Base-by-base conservation (phyloP, 1,140 invertebrate genomes). In the Pemphigus obesinymphae region DNA sequence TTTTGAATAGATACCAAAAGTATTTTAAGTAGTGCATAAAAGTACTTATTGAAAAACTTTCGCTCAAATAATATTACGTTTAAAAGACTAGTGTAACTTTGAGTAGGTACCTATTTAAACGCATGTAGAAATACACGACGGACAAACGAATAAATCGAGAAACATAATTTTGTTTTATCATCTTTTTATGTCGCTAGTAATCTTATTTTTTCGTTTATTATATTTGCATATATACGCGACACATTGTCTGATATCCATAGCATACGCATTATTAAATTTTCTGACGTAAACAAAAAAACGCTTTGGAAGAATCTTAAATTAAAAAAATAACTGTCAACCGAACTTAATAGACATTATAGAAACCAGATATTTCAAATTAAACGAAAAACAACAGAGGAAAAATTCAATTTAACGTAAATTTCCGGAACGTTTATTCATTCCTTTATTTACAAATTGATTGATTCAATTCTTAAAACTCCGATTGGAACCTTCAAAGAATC, bases 191-290 rank as follows among this genome's bases (percentile, higher is more conserved):
- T n/a, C n/a, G n/a, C n/a, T n/a, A n/a, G n/a, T n/a, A n/a, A n/a
- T n/a, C n/a, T n/a, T n/a, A n/a, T n/a, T 45, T 26, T 45, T 2
- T 45, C 26, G 13, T 26, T 26, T 70, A 31, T 50, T 50, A 2
- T 70, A 31, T 17, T 48, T 20, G 23, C 23, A 72, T n/a, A 40
- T 13, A 48, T 48, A 43, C 48, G 29, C 26, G 26, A 73, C 29
- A 31, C 31, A 48, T 73, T 40, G 29, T 50, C 10, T 48, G 3
- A 0, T 31, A 5, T 1, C 20, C n/a, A n/a, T 20, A 50, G 26
- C 50, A 48, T 50, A 73, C 17, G 29, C 26, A 31, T 48, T 73
- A 73, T 73, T 73, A 73, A 5, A 73, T 73, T 73, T 29, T 73
- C 20, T 11, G 45, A 50, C 15, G 23, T 31, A 50, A 8, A 31